These are phyloP conservation scores for Dinothrombium tinctorium DNA, from an alignment of 1,140 invertebrate species.

Conservation along the genomic window DNA sequence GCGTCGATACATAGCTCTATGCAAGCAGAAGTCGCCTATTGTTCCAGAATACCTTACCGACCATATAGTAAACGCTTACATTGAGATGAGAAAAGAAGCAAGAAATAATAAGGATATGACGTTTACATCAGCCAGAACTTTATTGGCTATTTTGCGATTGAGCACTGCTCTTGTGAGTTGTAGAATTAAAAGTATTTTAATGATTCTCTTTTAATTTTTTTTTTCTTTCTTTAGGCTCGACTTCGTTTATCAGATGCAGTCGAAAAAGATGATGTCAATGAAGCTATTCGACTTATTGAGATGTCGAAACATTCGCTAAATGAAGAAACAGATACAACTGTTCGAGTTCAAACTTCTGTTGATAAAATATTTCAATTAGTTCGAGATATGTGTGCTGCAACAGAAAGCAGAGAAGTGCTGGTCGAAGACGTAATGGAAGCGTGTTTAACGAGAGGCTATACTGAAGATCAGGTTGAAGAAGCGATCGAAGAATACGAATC, in stretches of 20 bases:
- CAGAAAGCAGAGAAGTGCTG: constrained; percentile 27
- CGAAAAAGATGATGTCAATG: constrained; percentile 75
- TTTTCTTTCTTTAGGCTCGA: constrained; percentile 32
- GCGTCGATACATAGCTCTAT: constrained; percentile 73
- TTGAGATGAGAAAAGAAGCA: constrained; percentile 74
- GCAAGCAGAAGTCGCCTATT: constrained; percentile 61
- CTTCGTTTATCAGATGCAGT: constrained; percentile 62
- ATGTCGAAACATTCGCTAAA: constrained; percentile 85
- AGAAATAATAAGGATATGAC: constrained; percentile 71
- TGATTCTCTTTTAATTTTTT: background rate
- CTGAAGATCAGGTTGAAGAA: constrained; percentile 58
- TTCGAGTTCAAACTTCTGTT: constrained; percentile 36
- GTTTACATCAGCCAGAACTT: constrained; percentile 78
- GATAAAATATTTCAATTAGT: constrained; percentile 69
- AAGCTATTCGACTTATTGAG: constrained; percentile 82
- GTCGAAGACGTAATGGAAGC: constrained; percentile 58
- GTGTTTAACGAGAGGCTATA: constrained; percentile 69
- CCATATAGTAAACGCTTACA: constrained; percentile 77
- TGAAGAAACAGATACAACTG: constrained; percentile 25
- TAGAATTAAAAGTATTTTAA: constrained; percentile 3
- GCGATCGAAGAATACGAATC: constrained; percentile 85
- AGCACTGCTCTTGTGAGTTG: constrained; percentile 55
- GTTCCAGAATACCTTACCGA: constrained; percentile 69
- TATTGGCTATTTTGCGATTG: constrained; percentile 74
- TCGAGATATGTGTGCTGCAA: constrained; percentile 46